These are phyloP conservation scores for Xiphorhynchus elegans DNA, from an alignment of 2,113 vertebrate genomes.

Conservation along the genomic window DNA sequence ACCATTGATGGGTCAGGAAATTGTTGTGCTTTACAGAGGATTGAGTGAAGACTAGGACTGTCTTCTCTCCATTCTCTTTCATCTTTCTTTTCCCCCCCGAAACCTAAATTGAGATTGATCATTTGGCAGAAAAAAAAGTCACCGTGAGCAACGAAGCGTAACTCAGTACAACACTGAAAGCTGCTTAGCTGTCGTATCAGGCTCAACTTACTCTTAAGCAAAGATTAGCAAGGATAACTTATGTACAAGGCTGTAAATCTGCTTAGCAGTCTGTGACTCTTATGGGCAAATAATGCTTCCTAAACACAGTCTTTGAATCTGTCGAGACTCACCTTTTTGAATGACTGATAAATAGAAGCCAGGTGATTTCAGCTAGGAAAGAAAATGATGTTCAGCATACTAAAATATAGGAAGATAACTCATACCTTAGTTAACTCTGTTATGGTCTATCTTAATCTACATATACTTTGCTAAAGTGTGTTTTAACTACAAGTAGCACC, in stretches of 20 bases:
- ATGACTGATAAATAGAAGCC: conserved; percentile 16
- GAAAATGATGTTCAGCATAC: not conserved
- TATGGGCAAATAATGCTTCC: conserved; percentile 35
- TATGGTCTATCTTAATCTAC: not conserved
- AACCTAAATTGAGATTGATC: conserved; percentile 6
- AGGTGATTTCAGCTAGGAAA: conserved; percentile 1
- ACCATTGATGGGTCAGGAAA: not conserved
- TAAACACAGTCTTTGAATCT: conserved; percentile 16
- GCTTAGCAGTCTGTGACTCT: conserved; percentile 28
- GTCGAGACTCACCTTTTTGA: not conserved
- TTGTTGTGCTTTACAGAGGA: not conserved
- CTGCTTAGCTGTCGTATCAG: conserved; percentile 23
- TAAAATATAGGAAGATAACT: not conserved
- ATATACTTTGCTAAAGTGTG: not conserved
- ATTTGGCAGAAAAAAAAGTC: not conserved
- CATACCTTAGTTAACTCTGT: not conserved
- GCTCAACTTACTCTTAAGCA: conserved; percentile 57
- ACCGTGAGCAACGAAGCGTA: not conserved
- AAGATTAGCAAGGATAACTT: conserved; percentile 57
- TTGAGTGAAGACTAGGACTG: not conserved
- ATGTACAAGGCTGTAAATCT: conserved; percentile 49
- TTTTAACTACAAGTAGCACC: not conserved
- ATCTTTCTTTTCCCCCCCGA: not conserved
- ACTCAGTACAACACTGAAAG: not conserved
- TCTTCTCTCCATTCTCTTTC: not conserved